A percentile compares a stretch with the other conserved stretches of the same genome.
Evolutionary conservation across 2,888 invertebrate species (phyloP).

Genomic region (Lasioglossum zephyrum): DNA sequence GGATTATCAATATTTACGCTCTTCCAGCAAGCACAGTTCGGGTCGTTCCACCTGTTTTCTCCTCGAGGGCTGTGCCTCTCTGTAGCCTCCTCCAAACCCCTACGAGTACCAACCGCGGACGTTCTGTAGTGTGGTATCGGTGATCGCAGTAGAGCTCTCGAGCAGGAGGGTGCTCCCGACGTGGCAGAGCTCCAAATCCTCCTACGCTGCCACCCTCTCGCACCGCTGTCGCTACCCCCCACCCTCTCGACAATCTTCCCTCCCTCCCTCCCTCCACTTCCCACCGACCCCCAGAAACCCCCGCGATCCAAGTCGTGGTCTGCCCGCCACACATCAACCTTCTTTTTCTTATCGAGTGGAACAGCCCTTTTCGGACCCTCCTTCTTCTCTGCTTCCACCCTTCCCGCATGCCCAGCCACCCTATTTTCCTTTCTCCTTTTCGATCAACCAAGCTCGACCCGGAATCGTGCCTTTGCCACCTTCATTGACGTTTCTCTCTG

Average conservation of each 20-base stretch:
- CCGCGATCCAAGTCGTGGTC: conserved; percentile 40
- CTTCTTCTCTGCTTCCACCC: neutral
- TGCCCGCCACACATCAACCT: conserved; percentile 49
- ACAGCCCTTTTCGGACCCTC: conserved; percentile 48
- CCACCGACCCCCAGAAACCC: neutral
- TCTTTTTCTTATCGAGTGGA: conserved; percentile 60
- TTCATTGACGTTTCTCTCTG: conserved; percentile 54
- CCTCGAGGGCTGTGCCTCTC: conserved; percentile 67
- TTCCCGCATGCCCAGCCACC: conserved; percentile 11
- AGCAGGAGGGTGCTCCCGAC: conserved; percentile 81
- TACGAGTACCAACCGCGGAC: conserved; percentile 78
- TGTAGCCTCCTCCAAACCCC: conserved; percentile 69
- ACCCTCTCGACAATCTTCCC: conserved; percentile 19
- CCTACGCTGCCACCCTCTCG: conserved; percentile 70
- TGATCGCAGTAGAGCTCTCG: conserved; percentile 83
- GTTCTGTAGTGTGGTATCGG: conserved; percentile 82
- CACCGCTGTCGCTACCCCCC: conserved; percentile 58
- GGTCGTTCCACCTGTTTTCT: conserved; percentile 81
- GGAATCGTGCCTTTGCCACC: conserved; percentile 49
- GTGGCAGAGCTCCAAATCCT: conserved; percentile 83
- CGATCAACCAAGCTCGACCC: conserved; percentile 47
- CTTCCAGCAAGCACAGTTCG: conserved; percentile 63
- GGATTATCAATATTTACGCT: conserved; percentile 83
- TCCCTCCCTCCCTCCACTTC: neutral
- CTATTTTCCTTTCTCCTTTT: conserved; percentile 36